Base-by-base conservation (phyloP, 30 jellyfish, hydroid and myxozoan genomes). In the Chironex yamaguchii region DNA sequence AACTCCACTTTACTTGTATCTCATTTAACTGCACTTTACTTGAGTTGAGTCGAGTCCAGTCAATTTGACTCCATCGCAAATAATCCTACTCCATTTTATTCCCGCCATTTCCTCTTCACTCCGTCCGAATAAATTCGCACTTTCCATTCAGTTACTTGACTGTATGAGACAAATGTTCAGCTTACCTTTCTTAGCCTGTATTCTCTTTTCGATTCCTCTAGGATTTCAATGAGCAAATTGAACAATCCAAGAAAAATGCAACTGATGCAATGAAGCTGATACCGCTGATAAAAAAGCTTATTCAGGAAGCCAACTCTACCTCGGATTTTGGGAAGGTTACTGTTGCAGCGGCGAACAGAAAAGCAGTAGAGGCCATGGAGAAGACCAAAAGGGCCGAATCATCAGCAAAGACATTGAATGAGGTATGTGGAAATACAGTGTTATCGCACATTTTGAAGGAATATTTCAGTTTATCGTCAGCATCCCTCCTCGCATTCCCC, bases 151-250 rank as follows among this genome's bases (percentile, higher is more conserved):
- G n/a, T 12, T 9, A 9, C 62, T 9, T 48, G n/a, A n/a, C n/a
- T n/a, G n/a, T n/a, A n/a, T n/a, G n/a, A n/a, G n/a, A n/a, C n/a
- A n/a, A n/a, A n/a, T n/a, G n/a, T n/a, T n/a, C n/a, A n/a, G n/a
- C n/a, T n/a, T n/a, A n/a, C n/a, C n/a, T n/a, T n/a, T n/a, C n/a
- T n/a, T n/a, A n/a, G n/a, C n/a, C n/a, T n/a, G n/a, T n/a, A n/a
- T n/a, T 17, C 17, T 17, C 17, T 42, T 42, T 42, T 42, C 13
- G 58, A 42, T 0, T 1, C 6, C 2, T 17, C 36, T 85, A 93
- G 99, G 96, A 96, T 1, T 94, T 94, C 87, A 85, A 94, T 36
- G 99, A 94, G 23, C 92, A 75, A 52, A 88, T 94, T 53, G 91
- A 73, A 53, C 84, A 73, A 78, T 94, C 99, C 29, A 94, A 94